Conservation (phyloP, 2,113 vertebrate genomes). For the Dromiciops gliroides region DNA sequence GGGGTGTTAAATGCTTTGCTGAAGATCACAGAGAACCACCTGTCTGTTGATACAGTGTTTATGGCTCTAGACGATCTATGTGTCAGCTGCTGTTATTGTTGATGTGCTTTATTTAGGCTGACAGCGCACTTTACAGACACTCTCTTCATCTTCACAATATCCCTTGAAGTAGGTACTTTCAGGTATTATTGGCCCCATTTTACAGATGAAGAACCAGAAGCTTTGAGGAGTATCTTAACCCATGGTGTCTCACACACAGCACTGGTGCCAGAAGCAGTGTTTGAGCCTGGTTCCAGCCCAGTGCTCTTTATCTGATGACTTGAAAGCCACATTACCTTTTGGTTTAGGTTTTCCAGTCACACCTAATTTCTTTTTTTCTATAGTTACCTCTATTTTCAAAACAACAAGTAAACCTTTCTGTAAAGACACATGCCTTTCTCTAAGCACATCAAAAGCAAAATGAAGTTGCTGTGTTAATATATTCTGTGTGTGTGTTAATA, state of each 20-base stretch:
- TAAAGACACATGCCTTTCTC: too few relatives aligned
- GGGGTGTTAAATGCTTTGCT: neutral
- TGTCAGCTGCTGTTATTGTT: neutral
- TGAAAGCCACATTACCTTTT: neutral
- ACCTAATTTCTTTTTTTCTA: neutral
- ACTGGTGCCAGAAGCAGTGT: neutral
- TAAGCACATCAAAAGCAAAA: too few relatives aligned
- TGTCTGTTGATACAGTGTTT: neutral
- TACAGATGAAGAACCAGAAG: neutral
- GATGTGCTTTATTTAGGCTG: neutral
- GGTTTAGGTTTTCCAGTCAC: too few relatives aligned
- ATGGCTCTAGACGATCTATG: neutral
- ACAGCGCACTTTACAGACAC: neutral
- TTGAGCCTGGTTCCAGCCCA: neutral
- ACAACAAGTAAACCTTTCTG: neutral
- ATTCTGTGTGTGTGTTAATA: too few relatives aligned
- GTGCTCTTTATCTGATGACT: neutral
- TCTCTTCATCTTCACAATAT: too few relatives aligned
- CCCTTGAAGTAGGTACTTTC: neutral
- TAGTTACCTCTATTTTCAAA: neutral
- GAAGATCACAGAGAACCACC: neutral
- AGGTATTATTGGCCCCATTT: neutral
- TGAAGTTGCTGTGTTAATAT: too few relatives aligned
- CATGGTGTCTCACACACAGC: neutral
- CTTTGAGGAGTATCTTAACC: neutral